Evolutionary conservation across 2,888 invertebrate species (phyloP).

Genomic region (Apamea sordens): DNA sequence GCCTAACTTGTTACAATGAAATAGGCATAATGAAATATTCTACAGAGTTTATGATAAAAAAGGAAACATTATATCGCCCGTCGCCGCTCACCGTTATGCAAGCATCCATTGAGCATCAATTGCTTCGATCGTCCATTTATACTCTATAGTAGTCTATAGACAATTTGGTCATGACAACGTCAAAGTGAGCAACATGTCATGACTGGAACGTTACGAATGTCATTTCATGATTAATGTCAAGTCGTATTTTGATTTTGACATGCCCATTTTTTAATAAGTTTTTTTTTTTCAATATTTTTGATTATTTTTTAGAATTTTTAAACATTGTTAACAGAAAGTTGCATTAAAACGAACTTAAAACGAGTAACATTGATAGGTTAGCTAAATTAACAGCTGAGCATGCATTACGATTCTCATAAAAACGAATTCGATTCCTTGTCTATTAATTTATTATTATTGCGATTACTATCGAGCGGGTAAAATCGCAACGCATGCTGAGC

Average conservation of each 20-base stretch:
- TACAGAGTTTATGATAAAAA: conserved; percentile 81
- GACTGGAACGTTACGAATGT: conserved; percentile 52
- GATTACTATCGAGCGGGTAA: conserved; percentile 6
- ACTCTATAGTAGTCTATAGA: conserved; percentile 43
- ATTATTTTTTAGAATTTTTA: conserved; percentile 9
- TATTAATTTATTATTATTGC: conserved; percentile 47
- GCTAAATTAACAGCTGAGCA: conserved; percentile 28
- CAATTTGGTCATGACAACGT: conserved; percentile 48
- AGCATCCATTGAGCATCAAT: conserved; percentile 69
- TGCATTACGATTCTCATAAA: conserved; percentile 33
- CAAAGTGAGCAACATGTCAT: conserved; percentile 52
- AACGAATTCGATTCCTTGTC: conserved; percentile 49
- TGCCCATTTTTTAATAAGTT: background rate
- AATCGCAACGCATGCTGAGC: conserved; percentile 31
- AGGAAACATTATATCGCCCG: conserved; percentile 72
- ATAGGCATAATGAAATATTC: conserved; percentile 82
- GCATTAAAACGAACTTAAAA: conserved; percentile 35
- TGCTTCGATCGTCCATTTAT: conserved; percentile 45
- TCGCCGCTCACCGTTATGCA: conserved; percentile 69
- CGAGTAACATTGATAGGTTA: conserved; percentile 20
- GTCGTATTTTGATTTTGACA: conserved; percentile 26
- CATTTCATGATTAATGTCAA: conserved; percentile 34
- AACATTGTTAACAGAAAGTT: conserved; percentile 23
- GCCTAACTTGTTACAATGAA: conserved; percentile 79
- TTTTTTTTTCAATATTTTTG: conserved; percentile 21